These are phyloP conservation scores for Psix sp. DNA, from an alignment of 1,140 invertebrate genomes.

Conservation along the genomic window DNA sequence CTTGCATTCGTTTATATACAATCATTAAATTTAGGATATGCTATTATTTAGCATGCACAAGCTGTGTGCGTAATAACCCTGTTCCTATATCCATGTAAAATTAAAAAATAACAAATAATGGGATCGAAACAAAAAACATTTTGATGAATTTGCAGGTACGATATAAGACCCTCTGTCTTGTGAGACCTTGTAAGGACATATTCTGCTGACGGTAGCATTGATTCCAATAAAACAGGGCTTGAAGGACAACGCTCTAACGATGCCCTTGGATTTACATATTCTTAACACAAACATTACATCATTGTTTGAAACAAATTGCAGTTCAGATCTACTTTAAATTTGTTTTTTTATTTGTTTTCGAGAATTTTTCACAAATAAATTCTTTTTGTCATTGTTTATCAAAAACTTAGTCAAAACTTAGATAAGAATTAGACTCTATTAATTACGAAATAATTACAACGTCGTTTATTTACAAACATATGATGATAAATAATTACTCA, in stretches of 20 bases:
- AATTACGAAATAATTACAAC: slow-evolving; percentile 4
- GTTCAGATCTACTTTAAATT: too few species aligned
- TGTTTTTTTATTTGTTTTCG: background rate
- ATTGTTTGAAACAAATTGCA: too few species aligned
- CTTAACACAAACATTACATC: too few species aligned
- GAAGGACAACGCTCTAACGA: too few species aligned
- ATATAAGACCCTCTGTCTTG: too few species aligned
- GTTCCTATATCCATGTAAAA: slow-evolving; percentile 50
- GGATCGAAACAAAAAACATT: too few species aligned
- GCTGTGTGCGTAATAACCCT: slow-evolving; percentile 67
- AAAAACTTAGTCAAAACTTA: slow-evolving; percentile 58
- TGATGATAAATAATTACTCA: too few species aligned
- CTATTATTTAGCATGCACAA: slow-evolving; percentile 53
- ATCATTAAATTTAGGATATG: slow-evolving; percentile 54
- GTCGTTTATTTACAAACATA: slow-evolving; percentile 63
- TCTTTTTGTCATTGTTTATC: slow-evolving; percentile 9
- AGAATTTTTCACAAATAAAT: slow-evolving; percentile 22
- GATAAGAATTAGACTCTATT: slow-evolving; percentile 30
- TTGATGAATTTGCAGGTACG: too few species aligned
- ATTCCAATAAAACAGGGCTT: too few species aligned
- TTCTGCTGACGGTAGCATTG: too few species aligned
- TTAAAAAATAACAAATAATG: slow-evolving; percentile 16
- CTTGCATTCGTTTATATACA: slow-evolving; percentile 51
- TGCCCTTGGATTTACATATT: too few species aligned
- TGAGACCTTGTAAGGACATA: too few species aligned